Conservation (phyloP, 2,113 vertebrate species). For the Puffinus mauretanicus region DNA sequence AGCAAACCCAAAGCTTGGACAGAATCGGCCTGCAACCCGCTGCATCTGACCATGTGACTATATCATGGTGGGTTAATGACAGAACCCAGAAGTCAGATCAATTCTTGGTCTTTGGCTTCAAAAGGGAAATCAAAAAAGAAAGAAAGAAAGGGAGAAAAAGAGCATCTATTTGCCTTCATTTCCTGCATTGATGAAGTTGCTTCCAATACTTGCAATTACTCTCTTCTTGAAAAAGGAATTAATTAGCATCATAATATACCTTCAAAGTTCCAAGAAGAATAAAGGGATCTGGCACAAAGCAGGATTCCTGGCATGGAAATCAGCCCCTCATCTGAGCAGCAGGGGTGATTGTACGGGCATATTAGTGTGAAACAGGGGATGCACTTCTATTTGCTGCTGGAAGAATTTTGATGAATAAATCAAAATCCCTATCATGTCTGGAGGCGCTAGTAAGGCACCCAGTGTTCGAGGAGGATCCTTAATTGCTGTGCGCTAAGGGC, state of each 20-base stretch:
- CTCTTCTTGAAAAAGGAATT: conserved; percentile 57
- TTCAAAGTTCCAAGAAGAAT: conserved; percentile 48
- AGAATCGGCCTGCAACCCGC: background rate
- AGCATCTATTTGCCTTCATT: conserved; percentile 31
- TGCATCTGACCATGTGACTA: background rate
- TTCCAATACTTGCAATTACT: conserved; percentile 39
- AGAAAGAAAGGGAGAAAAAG: background rate
- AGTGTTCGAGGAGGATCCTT: background rate
- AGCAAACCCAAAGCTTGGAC: background rate
- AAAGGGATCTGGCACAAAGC: conserved; percentile 55
- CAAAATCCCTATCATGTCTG: background rate
- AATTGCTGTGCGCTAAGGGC: background rate
- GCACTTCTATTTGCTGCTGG: background rate
- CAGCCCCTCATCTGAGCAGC: conserved; percentile 36
- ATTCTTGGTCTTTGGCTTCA: background rate
- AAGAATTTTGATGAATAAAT: conserved; percentile 37
- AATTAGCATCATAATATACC: conserved; percentile 57
- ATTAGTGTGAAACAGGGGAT: conserved; percentile 18
- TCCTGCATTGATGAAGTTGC: conserved; percentile 1
- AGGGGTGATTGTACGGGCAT: conserved; percentile 15
- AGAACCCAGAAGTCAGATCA: conserved; percentile 18
- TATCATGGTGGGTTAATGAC: background rate
- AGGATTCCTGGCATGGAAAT: conserved; percentile 38
- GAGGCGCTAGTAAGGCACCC: background rate
- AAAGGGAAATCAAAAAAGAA: background rate